Evolutionary conservation across 2,888 invertebrate species (phyloP).

Genomic region (Eurois occulta): DNA sequence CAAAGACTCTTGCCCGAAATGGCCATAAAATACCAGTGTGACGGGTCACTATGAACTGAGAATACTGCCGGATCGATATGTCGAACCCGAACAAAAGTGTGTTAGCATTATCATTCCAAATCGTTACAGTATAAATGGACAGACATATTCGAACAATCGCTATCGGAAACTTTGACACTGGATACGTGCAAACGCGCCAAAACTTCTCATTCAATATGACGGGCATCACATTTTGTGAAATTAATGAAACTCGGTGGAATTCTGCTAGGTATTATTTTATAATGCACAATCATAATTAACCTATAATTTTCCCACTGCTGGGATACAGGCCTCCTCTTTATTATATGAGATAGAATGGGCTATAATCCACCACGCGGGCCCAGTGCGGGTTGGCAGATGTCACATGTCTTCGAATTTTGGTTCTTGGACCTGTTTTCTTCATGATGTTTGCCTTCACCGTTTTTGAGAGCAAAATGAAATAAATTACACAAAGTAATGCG

Average conservation of each 20-base stretch:
- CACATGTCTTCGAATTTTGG: too few relatives aligned
- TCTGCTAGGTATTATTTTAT: not conserved
- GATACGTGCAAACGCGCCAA: slow-evolving; percentile 30
- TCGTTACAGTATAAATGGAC: slow-evolving; percentile 9
- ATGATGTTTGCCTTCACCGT: too few relatives aligned
- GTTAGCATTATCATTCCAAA: not conserved
- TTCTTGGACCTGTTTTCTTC: too few relatives aligned
- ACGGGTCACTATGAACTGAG: not conserved
- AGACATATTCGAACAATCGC: slow-evolving; percentile 7
- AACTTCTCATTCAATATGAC: slow-evolving; percentile 9
- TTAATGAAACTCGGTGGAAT: not conserved
- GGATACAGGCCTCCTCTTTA: too few relatives aligned
- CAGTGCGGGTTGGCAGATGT: too few relatives aligned
- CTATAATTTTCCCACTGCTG: too few relatives aligned
- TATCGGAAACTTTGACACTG: slow-evolving; percentile 40
- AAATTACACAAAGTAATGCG: too few relatives aligned
- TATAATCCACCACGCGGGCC: too few relatives aligned
- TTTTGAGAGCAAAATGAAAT: too few relatives aligned
- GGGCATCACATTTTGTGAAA: not conserved
- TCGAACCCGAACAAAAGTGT: not conserved
- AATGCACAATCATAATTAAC: too few relatives aligned
- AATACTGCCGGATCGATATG: not conserved
- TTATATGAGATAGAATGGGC: too few relatives aligned
- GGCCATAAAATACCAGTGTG: not conserved
- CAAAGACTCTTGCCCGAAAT: not conserved